These are phyloP conservation scores for Calliopum simillimum DNA, from an alignment of 2,888 invertebrate species.

Conservation along the genomic window DNA sequence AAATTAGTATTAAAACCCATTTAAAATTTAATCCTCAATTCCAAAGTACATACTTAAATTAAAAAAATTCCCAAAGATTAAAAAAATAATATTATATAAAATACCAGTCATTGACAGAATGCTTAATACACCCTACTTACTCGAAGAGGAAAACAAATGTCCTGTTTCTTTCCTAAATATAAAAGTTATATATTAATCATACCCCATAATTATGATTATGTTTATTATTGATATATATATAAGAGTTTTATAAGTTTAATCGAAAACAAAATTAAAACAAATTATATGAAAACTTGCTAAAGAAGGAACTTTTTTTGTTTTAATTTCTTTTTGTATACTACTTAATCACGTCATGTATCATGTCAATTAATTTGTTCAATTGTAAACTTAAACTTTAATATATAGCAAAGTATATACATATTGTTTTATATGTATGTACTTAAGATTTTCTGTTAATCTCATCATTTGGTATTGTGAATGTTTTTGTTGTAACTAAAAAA, in stretches of 20 bases:
- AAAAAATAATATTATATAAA: conserved; percentile 2
- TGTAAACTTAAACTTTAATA: no score
- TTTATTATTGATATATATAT: no score
- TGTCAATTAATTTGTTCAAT: conserved; percentile 21
- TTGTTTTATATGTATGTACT: no score
- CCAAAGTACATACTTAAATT: conserved; percentile 31
- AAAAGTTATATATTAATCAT: not conserved
- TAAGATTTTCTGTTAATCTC: not conserved
- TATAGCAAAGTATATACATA: no score
- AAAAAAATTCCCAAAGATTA: conserved; percentile 38
- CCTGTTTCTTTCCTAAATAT: not conserved
- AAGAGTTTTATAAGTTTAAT: not conserved
- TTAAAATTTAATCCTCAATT: conserved; percentile 30
- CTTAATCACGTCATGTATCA: no score
- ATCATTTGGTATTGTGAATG: conserved; percentile 29
- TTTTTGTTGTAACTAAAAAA: conserved; percentile 32
- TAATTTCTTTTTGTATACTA: conserved; percentile 1
- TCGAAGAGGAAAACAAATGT: not conserved
- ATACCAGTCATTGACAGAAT: not conserved
- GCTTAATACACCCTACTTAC: not conserved
- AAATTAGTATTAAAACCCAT: not conserved
- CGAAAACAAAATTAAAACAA: not conserved
- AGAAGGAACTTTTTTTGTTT: not conserved
- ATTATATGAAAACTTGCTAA: conserved; percentile 24
- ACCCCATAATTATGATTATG: no score